These are phyloP conservation scores for Fratercula arctica DNA, from an alignment of 2,797 vertebrate genomes.

Conservation along the genomic window DNA sequence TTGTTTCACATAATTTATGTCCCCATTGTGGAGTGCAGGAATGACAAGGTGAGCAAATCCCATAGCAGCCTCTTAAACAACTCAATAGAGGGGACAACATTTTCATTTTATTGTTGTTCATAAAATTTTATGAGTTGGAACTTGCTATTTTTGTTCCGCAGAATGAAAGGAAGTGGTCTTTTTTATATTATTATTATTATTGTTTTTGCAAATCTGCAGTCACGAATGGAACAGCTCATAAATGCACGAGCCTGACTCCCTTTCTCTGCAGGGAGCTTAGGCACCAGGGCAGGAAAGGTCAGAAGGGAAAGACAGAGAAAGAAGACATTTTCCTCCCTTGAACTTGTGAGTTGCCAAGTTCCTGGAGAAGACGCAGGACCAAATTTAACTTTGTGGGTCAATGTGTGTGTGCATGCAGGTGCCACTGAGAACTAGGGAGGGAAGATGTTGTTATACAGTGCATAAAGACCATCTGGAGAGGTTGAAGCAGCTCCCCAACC, in stretches of 20 bases:
- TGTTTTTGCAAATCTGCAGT: neutral
- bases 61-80: slow-evolving; percentile 8
- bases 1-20: slow-evolving; percentile 3
- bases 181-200: neutral
- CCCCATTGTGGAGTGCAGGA: neutral
- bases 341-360: neutral
- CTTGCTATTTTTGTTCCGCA: neutral
- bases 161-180: neutral
- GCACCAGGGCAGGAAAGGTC: neutral
- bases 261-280: neutral
- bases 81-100: neutral
- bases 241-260: neutral
- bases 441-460: neutral
- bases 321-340: neutral
- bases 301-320: neutral
- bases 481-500: neutral
- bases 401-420: neutral
- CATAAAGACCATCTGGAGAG: neutral
- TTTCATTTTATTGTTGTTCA: slow-evolving; percentile 24
- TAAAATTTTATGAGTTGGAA: slow-evolving; percentile 60
- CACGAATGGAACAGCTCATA: neutral
- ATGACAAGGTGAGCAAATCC: neutral
- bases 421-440: neutral
- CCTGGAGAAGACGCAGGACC: neutral
- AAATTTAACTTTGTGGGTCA: neutral